Percentiles rank a stretch among this genome's conserved stretches.
Evolutionary conservation across 1,140 invertebrate species (phyloP).

Genomic region (Musca domestica): DNA sequence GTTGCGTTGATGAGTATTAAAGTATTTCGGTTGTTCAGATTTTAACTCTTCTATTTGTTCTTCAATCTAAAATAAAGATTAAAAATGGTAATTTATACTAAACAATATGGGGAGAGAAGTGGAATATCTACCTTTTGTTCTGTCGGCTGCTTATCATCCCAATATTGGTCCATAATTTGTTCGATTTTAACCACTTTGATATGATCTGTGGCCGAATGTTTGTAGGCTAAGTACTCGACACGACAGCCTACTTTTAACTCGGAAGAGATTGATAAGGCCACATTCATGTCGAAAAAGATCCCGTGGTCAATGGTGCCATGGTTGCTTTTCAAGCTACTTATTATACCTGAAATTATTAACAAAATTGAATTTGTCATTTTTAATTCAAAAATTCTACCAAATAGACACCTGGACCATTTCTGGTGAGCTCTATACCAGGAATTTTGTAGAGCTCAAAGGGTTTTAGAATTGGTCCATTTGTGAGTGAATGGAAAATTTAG

Average conservation of each 20-base stretch:
- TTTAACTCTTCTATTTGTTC: conserved; percentile 31
- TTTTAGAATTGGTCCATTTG: too few relatives aligned
- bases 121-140: conserved; percentile 22
- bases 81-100: not conserved
- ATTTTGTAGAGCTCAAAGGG: too few relatives aligned
- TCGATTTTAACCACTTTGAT: conserved; percentile 35
- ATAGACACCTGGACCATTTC: too few relatives aligned
- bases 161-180: conserved; percentile 31
- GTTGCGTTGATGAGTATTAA: conserved; percentile 54
- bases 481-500: not conserved
- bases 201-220: conserved; percentile 1
- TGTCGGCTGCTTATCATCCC: conserved; percentile 28
- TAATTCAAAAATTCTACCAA: not conserved
- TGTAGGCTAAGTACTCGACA: conserved; percentile 36
- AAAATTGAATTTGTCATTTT: too few relatives aligned
- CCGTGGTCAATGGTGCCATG: conserved; percentile 32
- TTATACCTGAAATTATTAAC: conserved; percentile 28
- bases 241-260: conserved; percentile 33
- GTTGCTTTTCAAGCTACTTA: conserved; percentile 31
- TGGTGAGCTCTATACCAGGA: too few relatives aligned
- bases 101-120: not conserved
- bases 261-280: conserved; percentile 18
- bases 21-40: conserved; percentile 45
- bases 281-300: conserved; percentile 29
- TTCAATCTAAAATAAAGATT: conserved; percentile 19